Evolutionary conservation across 1,140 invertebrate genomes (phyloP).

Genomic region (Leptinotarsa defecta): DNA sequence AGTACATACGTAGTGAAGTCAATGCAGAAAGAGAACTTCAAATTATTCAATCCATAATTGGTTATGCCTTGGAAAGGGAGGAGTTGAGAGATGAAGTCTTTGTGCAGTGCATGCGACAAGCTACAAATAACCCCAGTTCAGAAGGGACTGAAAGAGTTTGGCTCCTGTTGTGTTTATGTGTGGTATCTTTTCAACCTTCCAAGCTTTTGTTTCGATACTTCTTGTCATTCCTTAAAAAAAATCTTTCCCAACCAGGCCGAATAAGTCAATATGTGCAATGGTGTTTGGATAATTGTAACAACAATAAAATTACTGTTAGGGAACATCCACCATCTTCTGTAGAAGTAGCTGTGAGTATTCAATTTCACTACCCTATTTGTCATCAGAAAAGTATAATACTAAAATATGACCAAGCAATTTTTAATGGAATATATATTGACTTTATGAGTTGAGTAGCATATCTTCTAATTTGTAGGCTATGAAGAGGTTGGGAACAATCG

Average conservation of each 20-base stretch:
- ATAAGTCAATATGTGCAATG: slow-evolving; percentile 88
- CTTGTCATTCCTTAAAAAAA: slow-evolving; percentile 77
- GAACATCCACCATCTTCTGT: slow-evolving; percentile 88
- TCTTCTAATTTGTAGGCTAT: slow-evolving; percentile 70
- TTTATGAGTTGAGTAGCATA: too few species aligned
- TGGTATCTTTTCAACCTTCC: slow-evolving; percentile 90
- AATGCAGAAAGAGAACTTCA: slow-evolving; percentile 80
- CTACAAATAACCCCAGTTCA: slow-evolving; percentile 81
- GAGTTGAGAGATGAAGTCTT: slow-evolving; percentile 88
- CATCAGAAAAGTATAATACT: too few species aligned
- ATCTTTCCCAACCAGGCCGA: slow-evolving; percentile 71
- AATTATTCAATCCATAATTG: slow-evolving; percentile 83
- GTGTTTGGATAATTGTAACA: slow-evolving; percentile 91
- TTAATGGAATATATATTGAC: too few species aligned
- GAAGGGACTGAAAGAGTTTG: slow-evolving; percentile 84
- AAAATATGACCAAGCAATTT: too few species aligned
- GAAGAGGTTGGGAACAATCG: slow-evolving; percentile 86
- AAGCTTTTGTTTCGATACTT: slow-evolving; percentile 84
- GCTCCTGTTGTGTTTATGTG: slow-evolving; percentile 85
- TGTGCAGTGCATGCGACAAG: slow-evolving; percentile 84
- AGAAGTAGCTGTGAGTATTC: slow-evolving; percentile 81
- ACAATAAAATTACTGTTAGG: slow-evolving; percentile 79
- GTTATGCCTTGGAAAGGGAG: slow-evolving; percentile 84
- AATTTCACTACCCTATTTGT: background rate
- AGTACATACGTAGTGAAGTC: slow-evolving; percentile 84